Evolutionary conservation across 2,888 invertebrate species (phyloP).

Genomic region (Sinelater perroti): DNA sequence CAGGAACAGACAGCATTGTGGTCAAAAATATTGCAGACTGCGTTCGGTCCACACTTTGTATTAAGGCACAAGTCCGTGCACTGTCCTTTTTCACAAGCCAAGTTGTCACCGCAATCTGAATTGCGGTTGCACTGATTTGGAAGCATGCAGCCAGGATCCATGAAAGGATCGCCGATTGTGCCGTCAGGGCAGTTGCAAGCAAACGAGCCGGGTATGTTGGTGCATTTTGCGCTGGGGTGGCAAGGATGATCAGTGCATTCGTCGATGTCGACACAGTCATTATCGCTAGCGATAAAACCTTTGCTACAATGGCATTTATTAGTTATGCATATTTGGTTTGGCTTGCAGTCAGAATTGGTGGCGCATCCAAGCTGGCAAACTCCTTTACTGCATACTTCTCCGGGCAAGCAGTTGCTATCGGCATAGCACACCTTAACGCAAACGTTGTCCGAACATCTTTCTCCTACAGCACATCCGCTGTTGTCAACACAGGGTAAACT

Average conservation of each 20-base stretch:
- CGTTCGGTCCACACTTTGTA: conserved; percentile 78
- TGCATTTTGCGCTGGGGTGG: conserved; percentile 80
- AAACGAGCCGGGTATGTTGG: conserved; percentile 82
- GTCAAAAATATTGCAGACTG: conserved; percentile 76
- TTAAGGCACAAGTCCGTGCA: conserved; percentile 83
- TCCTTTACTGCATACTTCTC: conserved; percentile 85
- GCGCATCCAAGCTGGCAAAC: conserved; percentile 85
- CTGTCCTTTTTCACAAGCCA: conserved; percentile 78
- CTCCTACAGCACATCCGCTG: conserved; percentile 81
- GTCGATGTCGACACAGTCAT: conserved; percentile 82
- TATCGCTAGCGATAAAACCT: conserved; percentile 78
- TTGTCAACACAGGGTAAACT: conserved; percentile 80
- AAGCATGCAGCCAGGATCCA: conserved; percentile 78
- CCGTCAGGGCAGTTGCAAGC: conserved; percentile 82
- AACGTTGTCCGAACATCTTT: conserved; percentile 79
- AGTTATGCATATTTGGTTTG: conserved; percentile 78
- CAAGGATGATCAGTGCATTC: conserved; percentile 84
- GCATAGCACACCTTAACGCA: conserved; percentile 89
- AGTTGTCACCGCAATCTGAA: conserved; percentile 76
- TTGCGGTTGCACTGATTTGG: conserved; percentile 81
- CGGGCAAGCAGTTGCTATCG: conserved; percentile 88
- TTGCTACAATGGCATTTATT: conserved; percentile 79
- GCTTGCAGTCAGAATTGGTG: conserved; percentile 80
- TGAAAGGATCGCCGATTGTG: conserved; percentile 77
- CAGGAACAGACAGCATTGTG: conserved; percentile 80